These are phyloP conservation scores for Drosophila erecta DNA, from an alignment of 1,140 invertebrate genomes.

Conservation along the genomic window DNA sequence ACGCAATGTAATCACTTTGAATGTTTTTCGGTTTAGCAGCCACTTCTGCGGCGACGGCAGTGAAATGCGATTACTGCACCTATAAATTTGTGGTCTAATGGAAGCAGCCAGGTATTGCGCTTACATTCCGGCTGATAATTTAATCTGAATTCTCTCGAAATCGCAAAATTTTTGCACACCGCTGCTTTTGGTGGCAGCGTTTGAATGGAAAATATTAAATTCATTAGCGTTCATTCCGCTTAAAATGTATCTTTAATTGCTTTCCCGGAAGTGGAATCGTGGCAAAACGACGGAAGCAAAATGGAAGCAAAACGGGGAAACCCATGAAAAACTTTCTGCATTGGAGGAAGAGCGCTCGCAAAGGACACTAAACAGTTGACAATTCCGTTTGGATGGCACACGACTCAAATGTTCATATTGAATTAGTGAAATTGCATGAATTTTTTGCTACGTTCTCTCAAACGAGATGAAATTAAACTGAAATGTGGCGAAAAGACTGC, in stretches of 20 bases:
- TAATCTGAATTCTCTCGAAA: constrained; percentile 24
- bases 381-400: constrained; percentile 27
- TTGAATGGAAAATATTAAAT: constrained; percentile 56
- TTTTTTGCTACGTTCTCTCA: constrained; percentile 19
- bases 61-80: constrained; percentile 46
- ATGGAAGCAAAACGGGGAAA: constrained; percentile 17
- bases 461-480: constrained; percentile 39
- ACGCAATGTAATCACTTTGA: constrained; percentile 72
- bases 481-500: constrained; percentile 4
- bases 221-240: constrained; percentile 39
- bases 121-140: constrained; percentile 19
- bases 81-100: constrained; percentile 42
- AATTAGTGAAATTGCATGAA: constrained; percentile 54
- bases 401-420: constrained; percentile 38
- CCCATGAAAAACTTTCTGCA: constrained; percentile 27
- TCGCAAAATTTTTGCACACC: constrained; percentile 40
- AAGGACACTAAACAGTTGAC: constrained; percentile 48
- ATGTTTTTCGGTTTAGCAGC: constrained; percentile 62
- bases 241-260: constrained; percentile 65
- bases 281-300: constrained; percentile 1
- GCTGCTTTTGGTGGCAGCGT: constrained; percentile 26
- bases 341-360: constrained; percentile 19
- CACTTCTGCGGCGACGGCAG: constrained; percentile 33
- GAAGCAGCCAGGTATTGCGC: constrained; percentile 21
- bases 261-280: constrained; percentile 47